Base-by-base conservation (phyloP, 2,113 vertebrate species). In the Siphamia tubifer region DNA sequence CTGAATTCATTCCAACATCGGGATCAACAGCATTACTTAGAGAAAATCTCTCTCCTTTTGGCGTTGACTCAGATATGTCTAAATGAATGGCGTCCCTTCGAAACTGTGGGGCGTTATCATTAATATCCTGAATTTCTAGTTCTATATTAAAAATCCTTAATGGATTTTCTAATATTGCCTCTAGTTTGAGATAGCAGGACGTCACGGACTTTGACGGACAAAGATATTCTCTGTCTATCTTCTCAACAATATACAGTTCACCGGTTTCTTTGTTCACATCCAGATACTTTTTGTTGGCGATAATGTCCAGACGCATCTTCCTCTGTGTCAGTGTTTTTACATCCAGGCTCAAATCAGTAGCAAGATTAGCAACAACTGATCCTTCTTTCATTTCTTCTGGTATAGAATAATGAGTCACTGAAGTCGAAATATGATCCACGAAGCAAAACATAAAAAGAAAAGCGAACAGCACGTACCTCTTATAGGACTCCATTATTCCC, bases 191-290 rank as follows among this genome's bases (percentile, higher is more conserved):
- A 15, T 68, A 65, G 8, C 86, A 90, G 0, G 86, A 57, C 38
- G 49, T 30, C 0, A 32, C 23, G 0, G 47, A n/a, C 3, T 77
- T 91, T 27, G 47, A 2, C 0, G 0, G 0, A 1, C 86, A 92
- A 21, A 91, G 28, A 23, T 74, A 43, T 70, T 92, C 84, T 0
- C 91, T 74, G 19, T 94, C 91, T 2, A 91, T 91, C 13, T 77
- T 91, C 30, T 89, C 85, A 13, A 75, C 68, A 24, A 90, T 71
- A 36, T 70, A 91, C 21, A 94, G 74, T 17, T 93, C 90, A 0
- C 93, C 91, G 12, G 88, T 93, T 2, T 93, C 86, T 81, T 90
- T 87, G 52, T 93, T 94, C 15, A 94, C 79, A n/a, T 91, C 91
- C 25, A 94, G 66, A 68, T 93, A 93, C 77, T 91, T 81, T 6